Percentiles rank a stretch among this genome's conserved stretches.
phyloP scores from a whole-genome alignment of 2,797 vertebrate species.

The Lemur catta region DNA sequence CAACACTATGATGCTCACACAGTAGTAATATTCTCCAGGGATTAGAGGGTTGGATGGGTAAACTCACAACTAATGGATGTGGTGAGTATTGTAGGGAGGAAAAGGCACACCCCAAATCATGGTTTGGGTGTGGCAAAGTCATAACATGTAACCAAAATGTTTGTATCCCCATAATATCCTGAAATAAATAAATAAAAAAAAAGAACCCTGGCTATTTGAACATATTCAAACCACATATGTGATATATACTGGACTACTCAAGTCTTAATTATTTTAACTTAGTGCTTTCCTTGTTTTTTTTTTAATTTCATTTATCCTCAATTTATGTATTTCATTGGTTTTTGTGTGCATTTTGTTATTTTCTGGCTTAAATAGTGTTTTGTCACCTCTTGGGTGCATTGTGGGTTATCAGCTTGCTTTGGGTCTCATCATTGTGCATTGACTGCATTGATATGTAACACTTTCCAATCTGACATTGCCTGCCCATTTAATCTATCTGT shows the following conservation, averaged over 20 bases:
- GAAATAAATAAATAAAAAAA: too few species aligned
- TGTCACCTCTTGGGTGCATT: background rate
- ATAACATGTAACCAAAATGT: too few species aligned
- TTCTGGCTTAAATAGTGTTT: background rate
- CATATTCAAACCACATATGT: background rate
- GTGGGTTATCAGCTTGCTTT: background rate
- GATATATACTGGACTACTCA: background rate
- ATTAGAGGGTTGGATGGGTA: too few species aligned
- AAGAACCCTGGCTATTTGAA: background rate
- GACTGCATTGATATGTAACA: background rate
- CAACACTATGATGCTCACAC: too few species aligned
- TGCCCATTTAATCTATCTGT: background rate
- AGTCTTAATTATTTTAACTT: background rate
- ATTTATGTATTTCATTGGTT: background rate
- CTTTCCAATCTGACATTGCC: background rate
- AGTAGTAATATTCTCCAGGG: too few species aligned
- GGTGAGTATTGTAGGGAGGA: too few species aligned
- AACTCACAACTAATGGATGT: too few species aligned
- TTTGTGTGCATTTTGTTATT: background rate
- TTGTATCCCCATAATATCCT: too few species aligned
- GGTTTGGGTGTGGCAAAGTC: too few species aligned
- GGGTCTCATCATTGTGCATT: background rate
- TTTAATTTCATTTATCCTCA: background rate
- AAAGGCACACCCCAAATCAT: too few species aligned
- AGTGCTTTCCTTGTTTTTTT: background rate